Evolutionary conservation across 1,140 invertebrate species (phyloP).

Genomic region (Mesaphorura yosii): DNA sequence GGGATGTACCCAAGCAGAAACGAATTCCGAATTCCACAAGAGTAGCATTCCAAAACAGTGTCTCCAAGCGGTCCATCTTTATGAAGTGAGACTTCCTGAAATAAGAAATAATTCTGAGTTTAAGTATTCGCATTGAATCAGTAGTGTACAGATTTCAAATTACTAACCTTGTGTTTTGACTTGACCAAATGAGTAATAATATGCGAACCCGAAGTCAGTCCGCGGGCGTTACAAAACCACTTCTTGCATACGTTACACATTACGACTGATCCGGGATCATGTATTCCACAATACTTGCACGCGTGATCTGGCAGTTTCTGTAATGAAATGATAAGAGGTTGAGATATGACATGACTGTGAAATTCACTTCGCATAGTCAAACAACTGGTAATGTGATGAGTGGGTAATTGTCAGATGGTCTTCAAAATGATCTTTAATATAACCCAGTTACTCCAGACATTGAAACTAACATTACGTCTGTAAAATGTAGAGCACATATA

Average conservation of each 20-base stretch:
- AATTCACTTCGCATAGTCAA: not conserved
- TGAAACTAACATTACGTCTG: slow-evolving; percentile 25
- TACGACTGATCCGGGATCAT: slow-evolving; percentile 93
- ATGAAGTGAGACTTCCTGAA: slow-evolving; percentile 85
- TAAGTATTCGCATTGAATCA: not conserved
- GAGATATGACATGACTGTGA: slow-evolving; percentile 1
- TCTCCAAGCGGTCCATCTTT: slow-evolving; percentile 94
- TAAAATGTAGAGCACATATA: too few relatives aligned
- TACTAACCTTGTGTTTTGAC: slow-evolving; percentile 75
- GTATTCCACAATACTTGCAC: slow-evolving; percentile 97
- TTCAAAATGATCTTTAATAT: too few relatives aligned
- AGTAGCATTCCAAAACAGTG: slow-evolving; percentile 96
- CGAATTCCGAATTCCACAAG: slow-evolving; percentile 93
- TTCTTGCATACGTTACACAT: slow-evolving; percentile 97
- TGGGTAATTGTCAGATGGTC: too few relatives aligned
- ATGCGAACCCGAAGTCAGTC: slow-evolving; percentile 95
- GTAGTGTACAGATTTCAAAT: not conserved
- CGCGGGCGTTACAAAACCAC: slow-evolving; percentile 99
- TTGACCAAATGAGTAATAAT: slow-evolving; percentile 97
- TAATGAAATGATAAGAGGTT: slow-evolving; percentile 8
- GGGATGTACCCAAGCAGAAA: slow-evolving; percentile 98
- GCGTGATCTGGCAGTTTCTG: slow-evolving; percentile 83
- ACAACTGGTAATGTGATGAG: too few relatives aligned
- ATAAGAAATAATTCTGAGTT: slow-evolving; percentile 12
- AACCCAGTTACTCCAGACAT: not conserved